Evolutionary conservation across 1,140 invertebrate species (phyloP).

Genomic region (Cydia strobilella): DNA sequence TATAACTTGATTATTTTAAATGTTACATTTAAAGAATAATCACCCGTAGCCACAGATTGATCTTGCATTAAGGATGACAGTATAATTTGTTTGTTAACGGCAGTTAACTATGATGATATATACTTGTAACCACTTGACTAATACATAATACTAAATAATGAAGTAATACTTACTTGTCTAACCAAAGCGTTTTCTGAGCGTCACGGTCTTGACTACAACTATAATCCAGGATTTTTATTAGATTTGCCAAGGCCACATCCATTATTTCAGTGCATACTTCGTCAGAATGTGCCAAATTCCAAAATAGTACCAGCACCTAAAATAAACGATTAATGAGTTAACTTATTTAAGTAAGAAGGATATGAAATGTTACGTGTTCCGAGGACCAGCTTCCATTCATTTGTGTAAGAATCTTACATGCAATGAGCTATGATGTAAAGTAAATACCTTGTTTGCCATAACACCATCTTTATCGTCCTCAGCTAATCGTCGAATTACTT

Average conservation of each 20-base stretch:
- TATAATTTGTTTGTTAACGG: not conserved
- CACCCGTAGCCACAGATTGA: not conserved
- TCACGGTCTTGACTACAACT: slow-evolving; percentile 98
- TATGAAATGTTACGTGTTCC: not conserved
- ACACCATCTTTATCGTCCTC: slow-evolving; percentile 99
- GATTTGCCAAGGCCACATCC: slow-evolving; percentile 96
- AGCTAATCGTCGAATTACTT: slow-evolving; percentile 95
- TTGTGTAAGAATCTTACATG: too few species aligned
- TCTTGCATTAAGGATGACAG: not conserved
- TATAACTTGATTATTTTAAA: not conserved
- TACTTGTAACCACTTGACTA: not conserved
- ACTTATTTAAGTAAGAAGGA: slow-evolving; percentile 7
- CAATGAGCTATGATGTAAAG: not conserved
- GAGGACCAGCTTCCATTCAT: too few species aligned
- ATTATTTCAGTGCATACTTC: slow-evolving; percentile 98
- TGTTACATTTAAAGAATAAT: not conserved
- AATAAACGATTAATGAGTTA: slow-evolving; percentile 35
- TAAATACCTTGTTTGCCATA: slow-evolving; percentile 95
- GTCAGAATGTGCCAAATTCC: slow-evolving; percentile 97
- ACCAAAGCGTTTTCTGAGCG: slow-evolving; percentile 97
- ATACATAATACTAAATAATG: not conserved
- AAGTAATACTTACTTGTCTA: slow-evolving; percentile 85
- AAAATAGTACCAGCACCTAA: slow-evolving; percentile 96
- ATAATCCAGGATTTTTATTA: slow-evolving; percentile 99
- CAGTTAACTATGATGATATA: not conserved